These are phyloP conservation scores for Gopherus evgoodei DNA, from an alignment of 2,113 vertebrate genomes.

Conservation along the genomic window DNA sequence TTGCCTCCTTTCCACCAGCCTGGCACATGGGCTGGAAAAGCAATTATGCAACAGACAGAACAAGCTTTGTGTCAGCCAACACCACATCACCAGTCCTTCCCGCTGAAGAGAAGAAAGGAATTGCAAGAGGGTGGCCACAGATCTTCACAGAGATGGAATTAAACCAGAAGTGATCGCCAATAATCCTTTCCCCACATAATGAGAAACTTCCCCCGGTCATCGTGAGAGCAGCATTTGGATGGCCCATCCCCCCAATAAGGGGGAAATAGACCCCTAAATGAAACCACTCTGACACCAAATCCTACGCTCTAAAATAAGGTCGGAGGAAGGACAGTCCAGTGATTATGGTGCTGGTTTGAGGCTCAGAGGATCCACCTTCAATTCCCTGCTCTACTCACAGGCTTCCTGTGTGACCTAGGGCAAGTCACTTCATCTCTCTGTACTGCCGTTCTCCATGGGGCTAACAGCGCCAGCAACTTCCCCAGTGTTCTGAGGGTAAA, in stretches of 20 bases:
- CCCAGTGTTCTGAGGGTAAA: not conserved
- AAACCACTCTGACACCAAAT: not conserved
- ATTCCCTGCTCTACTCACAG: not conserved
- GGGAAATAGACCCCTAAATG: not conserved
- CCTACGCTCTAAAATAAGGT: not conserved
- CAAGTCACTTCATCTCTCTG: not conserved
- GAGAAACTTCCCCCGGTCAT: not conserved
- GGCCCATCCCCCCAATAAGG: not conserved
- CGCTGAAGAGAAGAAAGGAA: not conserved
- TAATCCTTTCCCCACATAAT: not conserved
- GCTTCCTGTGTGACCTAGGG: not conserved
- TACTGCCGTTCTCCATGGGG: conserved; percentile 22
- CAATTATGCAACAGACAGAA: not conserved
- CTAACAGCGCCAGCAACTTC: not conserved
- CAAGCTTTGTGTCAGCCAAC: not conserved
- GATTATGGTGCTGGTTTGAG: not conserved
- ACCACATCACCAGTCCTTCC: not conserved
- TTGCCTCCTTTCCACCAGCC: not conserved
- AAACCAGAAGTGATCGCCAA: not conserved
- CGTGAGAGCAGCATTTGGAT: not conserved
- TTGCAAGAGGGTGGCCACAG: not conserved
- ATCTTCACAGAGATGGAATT: not conserved
- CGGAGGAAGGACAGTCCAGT: not conserved
- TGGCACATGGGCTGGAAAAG: not conserved
- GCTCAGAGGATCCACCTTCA: not conserved